A percentile compares a stretch with the other conserved stretches of the same genome.
Evolutionary conservation across 2,888 invertebrate species (phyloP).

Genomic region (Andrena camellia): DNA sequence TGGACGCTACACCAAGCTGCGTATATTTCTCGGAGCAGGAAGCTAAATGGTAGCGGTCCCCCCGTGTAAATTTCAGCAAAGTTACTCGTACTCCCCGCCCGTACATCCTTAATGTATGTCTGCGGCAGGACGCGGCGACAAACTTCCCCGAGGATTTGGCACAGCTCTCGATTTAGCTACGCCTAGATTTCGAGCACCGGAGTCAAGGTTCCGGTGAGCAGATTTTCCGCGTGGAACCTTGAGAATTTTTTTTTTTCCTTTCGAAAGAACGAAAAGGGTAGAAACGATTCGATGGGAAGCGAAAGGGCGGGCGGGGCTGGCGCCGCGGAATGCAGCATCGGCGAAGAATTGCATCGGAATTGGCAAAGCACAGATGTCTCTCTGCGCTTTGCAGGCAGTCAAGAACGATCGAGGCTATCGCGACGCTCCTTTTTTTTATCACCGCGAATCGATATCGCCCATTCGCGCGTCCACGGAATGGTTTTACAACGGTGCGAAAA

Average conservation of each 20-base stretch:
- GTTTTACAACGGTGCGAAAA: neutral
- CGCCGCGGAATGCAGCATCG: conserved; percentile 15
- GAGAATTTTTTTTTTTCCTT: neutral
- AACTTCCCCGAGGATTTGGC: conserved; percentile 19
- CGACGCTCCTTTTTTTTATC: conserved; percentile 26
- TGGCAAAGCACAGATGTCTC: conserved; percentile 45
- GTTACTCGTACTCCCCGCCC: neutral
- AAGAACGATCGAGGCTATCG: conserved; percentile 44
- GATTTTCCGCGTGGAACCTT: conserved; percentile 7
- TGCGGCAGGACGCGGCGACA: neutral
- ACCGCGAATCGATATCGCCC: conserved; percentile 44
- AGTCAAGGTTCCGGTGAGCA: neutral
- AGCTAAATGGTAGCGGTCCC: neutral
- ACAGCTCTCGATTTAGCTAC: neutral
- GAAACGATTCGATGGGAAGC: neutral
- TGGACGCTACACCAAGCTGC: neutral
- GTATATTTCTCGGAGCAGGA: neutral
- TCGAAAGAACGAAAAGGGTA: neutral
- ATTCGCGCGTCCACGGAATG: neutral
- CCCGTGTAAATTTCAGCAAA: neutral
- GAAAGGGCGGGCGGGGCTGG: neutral
- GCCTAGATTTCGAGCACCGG: too few relatives aligned
- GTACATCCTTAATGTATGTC: neutral
- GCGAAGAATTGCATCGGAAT: conserved; percentile 46
- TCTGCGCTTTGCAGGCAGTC: conserved; percentile 14